Base-by-base conservation (phyloP, 1,140 invertebrate genomes). In the Heliconius melpomene region DNA sequence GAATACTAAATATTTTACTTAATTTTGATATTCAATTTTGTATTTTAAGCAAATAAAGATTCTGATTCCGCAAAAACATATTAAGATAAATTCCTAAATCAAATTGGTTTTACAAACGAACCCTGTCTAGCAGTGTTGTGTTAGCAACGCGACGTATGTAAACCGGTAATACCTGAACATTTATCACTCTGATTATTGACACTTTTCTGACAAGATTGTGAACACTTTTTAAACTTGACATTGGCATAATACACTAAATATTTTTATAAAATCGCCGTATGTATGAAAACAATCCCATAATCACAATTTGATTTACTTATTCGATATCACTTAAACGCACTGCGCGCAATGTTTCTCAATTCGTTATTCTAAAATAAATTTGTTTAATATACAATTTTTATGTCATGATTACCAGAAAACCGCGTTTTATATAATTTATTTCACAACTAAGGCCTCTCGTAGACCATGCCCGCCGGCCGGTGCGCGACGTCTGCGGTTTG, bases 401-500 rank as follows among this genome's bases (percentile, higher is more conserved):
- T 46, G 18, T 74, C 32, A 71, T 72, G 18, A 75, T 46, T 57
- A 36, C 71, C 23, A 74, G 9, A 78, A 40, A 54, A 75, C 50
- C 72, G 46, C 50, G 60, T 52, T 76, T 38, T 71, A 71, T 77
- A 46, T 70, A 46, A 18, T 36, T 23, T 23, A 77, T 50, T 8
- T 74, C 73, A 66, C 60, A 40, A 76, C 50, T 46, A 32, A 83
- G 82, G 87, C 85, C 88, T 91, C 89, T 84, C 74, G 50, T 13
- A 46, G 74, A 72, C 79, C 90, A 88, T 80, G 74, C 90, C 85
- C 82, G 74, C 79, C 88, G 88, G 83, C 76, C 71, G 85, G 84
- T 86, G 88, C 88, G 89, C 88, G 85, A 79, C 89, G 90, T 90
- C 89, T 92, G 60, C 23, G 60, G 60, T 66, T 66, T 66, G 90